Conservation (phyloP, 2,113 vertebrate species). For the Indri indri region DNA sequence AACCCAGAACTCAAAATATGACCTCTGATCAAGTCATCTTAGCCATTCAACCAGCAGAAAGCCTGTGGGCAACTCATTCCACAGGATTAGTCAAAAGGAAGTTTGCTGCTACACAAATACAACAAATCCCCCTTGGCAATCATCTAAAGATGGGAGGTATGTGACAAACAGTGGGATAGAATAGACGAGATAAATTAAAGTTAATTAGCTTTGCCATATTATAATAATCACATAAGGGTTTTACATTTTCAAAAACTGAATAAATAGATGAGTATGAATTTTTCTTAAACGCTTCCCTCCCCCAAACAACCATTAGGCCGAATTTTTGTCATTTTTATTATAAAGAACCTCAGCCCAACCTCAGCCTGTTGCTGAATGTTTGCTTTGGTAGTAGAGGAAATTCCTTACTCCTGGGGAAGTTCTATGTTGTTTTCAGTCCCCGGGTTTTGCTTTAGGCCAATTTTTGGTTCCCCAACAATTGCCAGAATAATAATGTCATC, state of each 20-base stretch:
- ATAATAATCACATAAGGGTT: not conserved
- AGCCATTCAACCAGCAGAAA: not conserved
- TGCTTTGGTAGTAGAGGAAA: not conserved
- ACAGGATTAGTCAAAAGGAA: slow-evolving; percentile 27
- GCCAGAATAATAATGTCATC: not conserved
- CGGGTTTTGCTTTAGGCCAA: not conserved
- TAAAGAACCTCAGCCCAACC: not conserved
- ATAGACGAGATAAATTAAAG: not conserved
- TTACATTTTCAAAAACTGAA: not conserved
- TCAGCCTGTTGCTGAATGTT: not conserved
- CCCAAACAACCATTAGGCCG: not conserved
- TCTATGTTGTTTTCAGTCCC: not conserved
- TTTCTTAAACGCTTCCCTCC: not conserved
- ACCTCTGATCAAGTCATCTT: not conserved
- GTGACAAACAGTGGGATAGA: not conserved
- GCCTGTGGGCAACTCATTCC: not conserved
- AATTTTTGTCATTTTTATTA: not conserved
- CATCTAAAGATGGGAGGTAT: not conserved
- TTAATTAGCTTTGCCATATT: not conserved
- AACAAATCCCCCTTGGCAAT: not conserved
- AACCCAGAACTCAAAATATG: not conserved
- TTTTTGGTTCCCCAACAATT: not conserved
- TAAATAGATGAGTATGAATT: not conserved
- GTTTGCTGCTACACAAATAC: not conserved
- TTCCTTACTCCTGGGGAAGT: not conserved